Base-by-base conservation (phyloP, 2,113 vertebrate genomes). In the Merops nubicus region DNA sequence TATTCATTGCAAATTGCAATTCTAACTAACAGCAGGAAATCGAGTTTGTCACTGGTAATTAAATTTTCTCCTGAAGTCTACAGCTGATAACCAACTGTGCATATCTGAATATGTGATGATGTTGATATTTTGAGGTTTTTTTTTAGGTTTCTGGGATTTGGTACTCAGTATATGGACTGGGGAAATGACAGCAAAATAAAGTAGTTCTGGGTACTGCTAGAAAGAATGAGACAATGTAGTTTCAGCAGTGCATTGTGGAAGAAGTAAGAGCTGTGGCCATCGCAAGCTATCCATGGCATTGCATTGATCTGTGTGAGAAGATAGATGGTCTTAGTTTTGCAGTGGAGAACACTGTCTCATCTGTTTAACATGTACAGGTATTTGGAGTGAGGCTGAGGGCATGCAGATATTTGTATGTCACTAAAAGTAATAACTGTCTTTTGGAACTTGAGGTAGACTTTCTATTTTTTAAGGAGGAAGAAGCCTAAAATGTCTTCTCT, bases 11-110 rank as follows among this genome's bases (percentile, higher is more conserved):
- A 92, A 92, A 94, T 62, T 90, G 45, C 31, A 50, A 1, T 84
- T 93, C 70, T 79, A 82, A 91, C 73, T 96, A 94, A 85, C 91
- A 93, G 89, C 78, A 68, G 77, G 87, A 94, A 88, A 63, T 78
- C 16, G 53, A 78, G 15, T 73, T 96, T 95, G 31, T 36, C 1
- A 0, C 15, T 76, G 57, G 82, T 88, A 88, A 95, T 95, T 87
- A 72, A 62, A 69, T 82, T 76, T 94, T 85, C 62, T 88, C 36
- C 57, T 88, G 77, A 89, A 89, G 38, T 54, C 74, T 91, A 15
- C 53, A 45, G 70, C 65, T 83, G 77, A 79, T 78, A 85, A 64
- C 48, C 15, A 8, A 60, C 69, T 73, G 29, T 86, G 62, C n/a
- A 4, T 93, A 69, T 69, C 40, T 89, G 62, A 77, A 82, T 85